Evolutionary conservation across 2,113 vertebrate species (phyloP).

Genomic region (Eupsittula cactorum): DNA sequence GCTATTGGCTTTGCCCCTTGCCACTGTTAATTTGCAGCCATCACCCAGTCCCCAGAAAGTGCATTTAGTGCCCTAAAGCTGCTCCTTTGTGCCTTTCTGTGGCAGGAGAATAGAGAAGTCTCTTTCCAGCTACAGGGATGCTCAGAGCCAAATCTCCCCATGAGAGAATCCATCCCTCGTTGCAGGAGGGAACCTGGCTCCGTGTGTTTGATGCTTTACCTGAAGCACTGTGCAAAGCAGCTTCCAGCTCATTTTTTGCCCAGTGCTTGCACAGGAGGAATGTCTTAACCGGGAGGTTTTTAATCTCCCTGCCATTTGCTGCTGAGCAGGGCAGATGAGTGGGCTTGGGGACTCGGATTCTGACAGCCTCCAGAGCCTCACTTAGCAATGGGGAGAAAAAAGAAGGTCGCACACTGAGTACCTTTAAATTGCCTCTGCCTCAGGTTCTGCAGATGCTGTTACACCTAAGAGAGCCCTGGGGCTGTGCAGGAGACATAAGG

Average conservation of each 20-base stretch:
- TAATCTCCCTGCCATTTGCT: neutral
- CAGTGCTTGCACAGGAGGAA: neutral
- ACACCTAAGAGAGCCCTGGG: neutral
- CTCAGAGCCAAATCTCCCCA: neutral
- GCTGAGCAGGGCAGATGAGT: neutral
- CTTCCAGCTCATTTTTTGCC: neutral
- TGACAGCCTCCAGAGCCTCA: neutral
- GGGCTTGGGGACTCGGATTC: neutral
- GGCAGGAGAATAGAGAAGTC: neutral
- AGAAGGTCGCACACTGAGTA: neutral
- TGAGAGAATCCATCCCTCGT: neutral
- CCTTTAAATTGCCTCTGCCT: neutral
- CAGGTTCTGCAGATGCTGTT: fast-evolving
- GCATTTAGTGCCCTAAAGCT: neutral
- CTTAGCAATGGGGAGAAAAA: neutral
- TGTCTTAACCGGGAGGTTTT: neutral
- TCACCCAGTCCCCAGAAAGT: neutral
- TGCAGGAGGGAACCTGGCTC: neutral
- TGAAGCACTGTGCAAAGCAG: neutral
- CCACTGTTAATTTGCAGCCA: fast-evolving
- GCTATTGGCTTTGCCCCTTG: neutral
- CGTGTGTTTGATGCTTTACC: neutral
- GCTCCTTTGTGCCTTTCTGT: neutral
- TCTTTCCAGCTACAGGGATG: neutral
- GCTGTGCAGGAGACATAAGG: neutral